Conservation (phyloP, 2,797 vertebrate species). For the Onychomys arenicola region DNA sequence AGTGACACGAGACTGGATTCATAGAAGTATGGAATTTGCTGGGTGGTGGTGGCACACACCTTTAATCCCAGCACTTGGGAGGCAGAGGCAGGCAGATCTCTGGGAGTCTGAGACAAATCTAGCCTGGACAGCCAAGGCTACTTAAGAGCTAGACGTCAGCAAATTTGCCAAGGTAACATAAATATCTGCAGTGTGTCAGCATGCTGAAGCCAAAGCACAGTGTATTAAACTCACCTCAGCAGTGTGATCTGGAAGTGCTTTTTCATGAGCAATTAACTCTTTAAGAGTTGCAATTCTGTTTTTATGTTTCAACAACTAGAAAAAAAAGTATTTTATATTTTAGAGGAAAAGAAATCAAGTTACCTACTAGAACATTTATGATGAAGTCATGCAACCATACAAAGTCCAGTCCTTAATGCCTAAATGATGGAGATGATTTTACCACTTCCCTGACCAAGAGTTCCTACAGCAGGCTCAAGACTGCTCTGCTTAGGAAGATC, state of each 20-base stretch:
- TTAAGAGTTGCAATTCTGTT: slow-evolving; percentile 70
- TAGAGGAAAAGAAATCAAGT: slow-evolving; percentile 54
- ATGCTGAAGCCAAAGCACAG: neutral
- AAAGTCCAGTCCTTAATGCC: neutral
- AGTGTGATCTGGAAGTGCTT: slow-evolving; percentile 66
- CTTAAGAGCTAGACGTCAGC: neutral
- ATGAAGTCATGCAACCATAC: neutral
- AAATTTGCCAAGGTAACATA: slow-evolving; percentile 28
- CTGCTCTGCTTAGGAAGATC: neutral
- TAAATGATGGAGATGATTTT: neutral
- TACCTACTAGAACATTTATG: neutral
- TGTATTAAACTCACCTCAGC: slow-evolving; percentile 67
- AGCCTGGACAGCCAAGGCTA: neutral
- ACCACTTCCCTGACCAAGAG: neutral
- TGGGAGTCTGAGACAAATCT: neutral
- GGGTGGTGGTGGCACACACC: accelerated
- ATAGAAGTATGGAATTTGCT: neutral
- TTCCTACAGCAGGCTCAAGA: neutral
- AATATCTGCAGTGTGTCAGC: neutral
- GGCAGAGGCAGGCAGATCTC: neutral
- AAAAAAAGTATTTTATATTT: slow-evolving; percentile 61
- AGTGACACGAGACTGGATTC: neutral
- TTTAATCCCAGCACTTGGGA: neutral
- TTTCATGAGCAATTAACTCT: slow-evolving; percentile 76
- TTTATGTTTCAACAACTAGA: slow-evolving; percentile 79